Base-by-base conservation (phyloP, 2,797 vertebrate genomes). In the Acipenser transmontanus region DNA sequence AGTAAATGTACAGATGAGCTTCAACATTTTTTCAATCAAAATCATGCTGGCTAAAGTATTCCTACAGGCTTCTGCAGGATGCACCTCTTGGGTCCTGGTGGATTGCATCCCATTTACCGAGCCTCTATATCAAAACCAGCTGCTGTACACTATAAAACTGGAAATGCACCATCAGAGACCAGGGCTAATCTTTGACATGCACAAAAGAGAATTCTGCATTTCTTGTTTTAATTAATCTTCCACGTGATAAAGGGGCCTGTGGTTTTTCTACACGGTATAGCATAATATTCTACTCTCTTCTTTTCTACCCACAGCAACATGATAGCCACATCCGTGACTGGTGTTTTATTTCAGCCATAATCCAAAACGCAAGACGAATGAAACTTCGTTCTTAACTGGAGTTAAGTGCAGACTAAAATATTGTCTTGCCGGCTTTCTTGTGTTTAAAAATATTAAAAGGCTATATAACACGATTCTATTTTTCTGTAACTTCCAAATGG, bases 121-220 rank as follows among this genome's bases (percentile, higher is more conserved):
- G 48, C 50, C 60, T 13, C 34, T 50, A 54, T 17, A 66, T 12
- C 34, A n/a, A 56, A 66, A 48, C 14, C 84, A 86, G 85, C 82
- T 87, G 85, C 81, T 82, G 81, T 80, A 87, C 73, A 72, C 86
- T 87, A 84, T 76, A 63, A 77, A 72, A 72, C 81, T 86, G 85
- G 83, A 82, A 57, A 70, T 73, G 69, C 13, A 81, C 80, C 84
- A 84, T 78, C 0, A 61, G 73, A 79, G 80, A 81, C 73, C 74
- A 61, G 51, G 11, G 9, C n/a, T 50, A 66, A 85, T 83, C 84
- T 50, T 52, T 52, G 84, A 81, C 5, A 9, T 14, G 9, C 57
- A 62, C 60, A 48, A 52, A 67, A 59, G 54, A 34, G 61, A 67
- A 61, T 67, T 60, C 66, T 59, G 61, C 13, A 51, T 48, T 50